phyloP scores from a whole-genome alignment of 2,113 vertebrate genomes.

The Hemiscyllium ocellatum region DNA sequence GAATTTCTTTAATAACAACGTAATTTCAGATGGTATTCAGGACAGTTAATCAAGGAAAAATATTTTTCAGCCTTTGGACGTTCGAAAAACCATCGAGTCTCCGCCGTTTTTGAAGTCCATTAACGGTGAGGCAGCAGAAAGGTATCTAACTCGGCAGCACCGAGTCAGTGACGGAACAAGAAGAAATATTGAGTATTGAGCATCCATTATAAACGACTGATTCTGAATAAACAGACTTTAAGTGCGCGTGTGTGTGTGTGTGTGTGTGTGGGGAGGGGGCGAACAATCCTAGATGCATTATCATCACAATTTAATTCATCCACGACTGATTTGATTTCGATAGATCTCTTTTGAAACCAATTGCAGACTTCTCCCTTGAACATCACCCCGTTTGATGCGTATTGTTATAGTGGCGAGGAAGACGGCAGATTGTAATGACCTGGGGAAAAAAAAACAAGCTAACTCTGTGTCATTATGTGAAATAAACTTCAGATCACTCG shows the following conservation, averaged over 20 bases:
- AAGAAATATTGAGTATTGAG: constrained; percentile 12
- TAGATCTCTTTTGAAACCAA: neutral
- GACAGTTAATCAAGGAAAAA: no score
- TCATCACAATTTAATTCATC: neutral
- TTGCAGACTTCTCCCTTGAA: neutral
- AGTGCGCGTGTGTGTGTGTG: no score
- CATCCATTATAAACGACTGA: neutral
- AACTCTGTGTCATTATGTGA: neutral
- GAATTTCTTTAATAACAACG: no score
- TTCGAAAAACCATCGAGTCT: neutral
- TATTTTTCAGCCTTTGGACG: neutral
- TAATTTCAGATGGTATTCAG: neutral
- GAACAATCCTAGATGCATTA: neutral
- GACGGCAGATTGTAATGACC: neutral
- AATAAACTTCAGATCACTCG: constrained; percentile 5
- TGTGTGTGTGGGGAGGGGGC: no score
- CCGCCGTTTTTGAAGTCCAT: neutral
- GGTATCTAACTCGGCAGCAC: no score
- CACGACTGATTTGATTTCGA: neutral
- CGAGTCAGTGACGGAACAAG: neutral
- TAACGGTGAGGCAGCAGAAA: neutral
- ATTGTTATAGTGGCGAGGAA: neutral
- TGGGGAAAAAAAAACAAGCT: neutral
- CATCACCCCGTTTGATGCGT: neutral
- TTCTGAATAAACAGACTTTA: neutral